phyloP scores from a whole-genome alignment of 2,113 vertebrate species.

The Dicentrarchus labrax region DNA sequence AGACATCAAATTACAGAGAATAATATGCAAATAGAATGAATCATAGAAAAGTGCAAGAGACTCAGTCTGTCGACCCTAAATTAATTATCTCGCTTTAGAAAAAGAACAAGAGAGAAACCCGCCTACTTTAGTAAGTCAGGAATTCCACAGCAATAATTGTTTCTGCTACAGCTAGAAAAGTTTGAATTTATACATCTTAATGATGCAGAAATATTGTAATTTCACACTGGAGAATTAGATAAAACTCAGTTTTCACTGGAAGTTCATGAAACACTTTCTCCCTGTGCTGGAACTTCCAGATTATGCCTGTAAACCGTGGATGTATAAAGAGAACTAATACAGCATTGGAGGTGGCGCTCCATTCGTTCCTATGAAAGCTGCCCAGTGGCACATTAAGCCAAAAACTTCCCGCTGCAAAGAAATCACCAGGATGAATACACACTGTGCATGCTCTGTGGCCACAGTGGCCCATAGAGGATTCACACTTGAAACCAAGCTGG shows the following conservation, averaged over 20 bases:
- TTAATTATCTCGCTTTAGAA: neutral
- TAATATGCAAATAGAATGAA: neutral
- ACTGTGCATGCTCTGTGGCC: too few relatives aligned
- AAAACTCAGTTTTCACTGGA: neutral
- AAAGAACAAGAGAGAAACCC: neutral
- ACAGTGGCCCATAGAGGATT: too few relatives aligned
- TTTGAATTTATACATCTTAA: neutral
- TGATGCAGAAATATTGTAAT: neutral
- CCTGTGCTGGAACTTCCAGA: neutral
- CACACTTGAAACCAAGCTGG: too few relatives aligned
- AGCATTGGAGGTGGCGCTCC: too few relatives aligned
- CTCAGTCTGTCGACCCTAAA: neutral
- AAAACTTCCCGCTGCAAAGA: too few relatives aligned
- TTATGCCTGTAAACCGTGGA: too few relatives aligned
- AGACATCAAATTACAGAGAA: neutral
- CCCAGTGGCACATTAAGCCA: too few relatives aligned
- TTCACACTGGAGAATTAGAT: too few relatives aligned
- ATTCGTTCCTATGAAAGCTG: too few relatives aligned
- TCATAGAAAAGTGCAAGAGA: neutral
- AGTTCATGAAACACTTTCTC: neutral
- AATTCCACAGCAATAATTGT: neutral
- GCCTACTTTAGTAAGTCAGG: neutral
- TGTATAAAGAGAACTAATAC: too few relatives aligned
- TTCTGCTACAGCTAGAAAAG: neutral
- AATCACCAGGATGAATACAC: too few relatives aligned